phyloP scores from a whole-genome alignment of 2,797 vertebrate species.

The Pterois miles region DNA sequence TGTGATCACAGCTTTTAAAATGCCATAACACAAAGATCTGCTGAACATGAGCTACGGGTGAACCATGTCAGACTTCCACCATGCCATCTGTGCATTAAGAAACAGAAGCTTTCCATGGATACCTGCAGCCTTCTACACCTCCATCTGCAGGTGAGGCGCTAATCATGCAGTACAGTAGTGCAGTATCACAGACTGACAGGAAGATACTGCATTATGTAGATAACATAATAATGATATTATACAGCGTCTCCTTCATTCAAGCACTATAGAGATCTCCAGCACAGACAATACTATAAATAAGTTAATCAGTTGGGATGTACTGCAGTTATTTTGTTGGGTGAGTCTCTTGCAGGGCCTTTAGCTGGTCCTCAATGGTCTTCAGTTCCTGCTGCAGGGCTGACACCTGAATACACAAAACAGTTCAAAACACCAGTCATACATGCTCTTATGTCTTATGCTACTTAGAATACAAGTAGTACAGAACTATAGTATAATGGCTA shows the following conservation, averaged over 20 bases:
- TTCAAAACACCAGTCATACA: not conserved
- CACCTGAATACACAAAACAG: conserved; percentile 61
- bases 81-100: not conserved
- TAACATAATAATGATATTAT: not conserved
- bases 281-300: not conserved
- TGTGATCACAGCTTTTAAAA: not conserved
- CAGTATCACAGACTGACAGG: not conserved
- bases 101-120: not conserved
- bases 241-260: not conserved
- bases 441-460: not conserved
- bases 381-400: conserved; percentile 75
- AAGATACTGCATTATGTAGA: not conserved
- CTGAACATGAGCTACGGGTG: not conserved
- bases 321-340: conserved; percentile 13
- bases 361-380: conserved; percentile 76
- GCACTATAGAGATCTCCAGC: not conserved
- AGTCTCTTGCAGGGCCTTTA: conserved; percentile 55
- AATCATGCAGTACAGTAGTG: not conserved
- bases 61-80: not conserved
- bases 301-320: not conserved
- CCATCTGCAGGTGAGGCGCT: not conserved
- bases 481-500: not conserved
- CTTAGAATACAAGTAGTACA: not conserved
- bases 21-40: not conserved
- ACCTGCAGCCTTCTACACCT: not conserved